phyloP scores from a whole-genome alignment of 2,113 vertebrate genomes.

The Halcyon senegalensis region DNA sequence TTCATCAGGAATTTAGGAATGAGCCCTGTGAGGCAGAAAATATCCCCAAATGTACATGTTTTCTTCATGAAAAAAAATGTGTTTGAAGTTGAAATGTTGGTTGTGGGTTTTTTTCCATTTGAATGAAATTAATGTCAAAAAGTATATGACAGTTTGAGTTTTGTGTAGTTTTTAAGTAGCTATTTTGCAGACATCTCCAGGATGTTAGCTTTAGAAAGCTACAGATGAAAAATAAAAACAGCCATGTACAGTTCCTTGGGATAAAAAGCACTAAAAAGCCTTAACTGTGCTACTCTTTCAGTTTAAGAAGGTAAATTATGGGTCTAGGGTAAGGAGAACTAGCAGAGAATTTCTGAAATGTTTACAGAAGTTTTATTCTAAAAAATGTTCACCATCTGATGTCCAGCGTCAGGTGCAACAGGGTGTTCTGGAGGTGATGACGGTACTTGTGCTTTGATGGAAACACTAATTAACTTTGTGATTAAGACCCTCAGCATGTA shows the following conservation, averaged over 20 bases:
- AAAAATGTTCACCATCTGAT: not conserved
- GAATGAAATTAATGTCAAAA: constrained; percentile 12
- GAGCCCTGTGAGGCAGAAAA: not conserved
- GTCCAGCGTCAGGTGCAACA: not conserved
- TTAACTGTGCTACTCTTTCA: not conserved
- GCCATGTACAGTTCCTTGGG: not conserved
- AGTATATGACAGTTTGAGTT: not conserved
- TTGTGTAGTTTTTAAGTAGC: not conserved
- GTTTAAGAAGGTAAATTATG: not conserved
- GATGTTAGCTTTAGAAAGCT: not conserved
- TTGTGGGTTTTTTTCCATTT: not conserved
- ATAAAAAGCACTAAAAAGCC: not conserved
- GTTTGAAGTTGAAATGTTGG: not conserved
- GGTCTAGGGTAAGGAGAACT: not conserved
- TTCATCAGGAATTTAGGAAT: not conserved
- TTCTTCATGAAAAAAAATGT: not conserved
- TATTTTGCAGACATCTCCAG: not conserved
- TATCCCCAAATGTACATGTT: not conserved
- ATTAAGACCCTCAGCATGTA: not conserved
- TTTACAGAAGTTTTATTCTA: not conserved
- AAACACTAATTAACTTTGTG: not conserved
- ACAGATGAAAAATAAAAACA: not conserved
- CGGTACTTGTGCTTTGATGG: not conserved
- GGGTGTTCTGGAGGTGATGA: not conserved
- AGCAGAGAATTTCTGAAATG: not conserved